These are phyloP conservation scores for Argopecten irradians DNA, from an alignment of 1,140 invertebrate genomes.

Conservation along the genomic window DNA sequence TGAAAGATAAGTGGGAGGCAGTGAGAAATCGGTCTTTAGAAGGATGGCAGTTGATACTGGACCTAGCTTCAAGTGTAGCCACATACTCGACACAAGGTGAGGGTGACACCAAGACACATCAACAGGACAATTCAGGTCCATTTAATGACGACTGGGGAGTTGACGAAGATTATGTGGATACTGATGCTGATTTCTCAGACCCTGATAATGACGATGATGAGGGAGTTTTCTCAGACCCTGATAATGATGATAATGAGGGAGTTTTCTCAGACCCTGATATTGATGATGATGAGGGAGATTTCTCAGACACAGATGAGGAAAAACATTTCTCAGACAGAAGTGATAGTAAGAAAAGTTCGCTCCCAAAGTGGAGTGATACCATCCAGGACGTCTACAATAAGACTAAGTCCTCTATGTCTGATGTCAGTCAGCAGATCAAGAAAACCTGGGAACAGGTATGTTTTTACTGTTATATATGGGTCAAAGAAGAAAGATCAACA, in stretches of 20 bases:
- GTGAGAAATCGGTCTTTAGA: not conserved
- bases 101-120: not conserved
- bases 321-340: not conserved
- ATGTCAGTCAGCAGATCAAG: slow-evolving; percentile 12
- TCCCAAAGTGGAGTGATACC: not conserved
- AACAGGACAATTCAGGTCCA: not conserved
- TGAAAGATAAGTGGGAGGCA: not conserved
- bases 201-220: no score
- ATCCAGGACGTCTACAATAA: not conserved
- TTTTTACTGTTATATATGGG: no score
- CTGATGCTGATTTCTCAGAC: no score
- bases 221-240: no score
- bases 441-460: not conserved
- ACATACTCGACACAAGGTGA: not conserved
- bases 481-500: no score
- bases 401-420: not conserved
- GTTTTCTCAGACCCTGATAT: no score
- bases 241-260: not conserved
- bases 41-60: slow-evolving; percentile 6
- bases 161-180: not conserved
- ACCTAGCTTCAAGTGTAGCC: not conserved
- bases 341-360: not conserved
- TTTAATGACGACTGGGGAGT: not conserved
- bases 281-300: not conserved
- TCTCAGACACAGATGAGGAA: not conserved